These are phyloP conservation scores for Spatula clypeata DNA, from an alignment of 2,797 vertebrate genomes.

Conservation along the genomic window DNA sequence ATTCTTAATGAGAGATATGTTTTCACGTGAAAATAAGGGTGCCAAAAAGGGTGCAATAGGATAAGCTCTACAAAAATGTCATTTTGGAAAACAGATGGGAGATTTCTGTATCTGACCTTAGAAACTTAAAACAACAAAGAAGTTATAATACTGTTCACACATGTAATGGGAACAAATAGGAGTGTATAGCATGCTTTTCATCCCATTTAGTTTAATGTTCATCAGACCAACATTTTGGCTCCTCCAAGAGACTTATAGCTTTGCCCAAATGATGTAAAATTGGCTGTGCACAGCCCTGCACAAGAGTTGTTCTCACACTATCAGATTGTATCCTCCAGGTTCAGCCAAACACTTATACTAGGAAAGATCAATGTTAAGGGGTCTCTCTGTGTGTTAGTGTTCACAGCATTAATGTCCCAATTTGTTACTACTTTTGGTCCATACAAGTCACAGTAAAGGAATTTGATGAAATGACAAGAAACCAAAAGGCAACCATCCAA, in stretches of 20 bases:
- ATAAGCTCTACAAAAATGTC: neutral
- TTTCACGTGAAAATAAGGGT: neutral
- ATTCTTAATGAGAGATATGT: neutral
- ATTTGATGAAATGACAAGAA: neutral
- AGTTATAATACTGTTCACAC: neutral
- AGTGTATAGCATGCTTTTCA: neutral
- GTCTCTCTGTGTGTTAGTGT: neutral
- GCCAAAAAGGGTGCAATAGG: neutral
- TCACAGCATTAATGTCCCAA: neutral
- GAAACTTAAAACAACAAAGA: neutral
- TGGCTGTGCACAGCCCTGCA: neutral
- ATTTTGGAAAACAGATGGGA: neutral
- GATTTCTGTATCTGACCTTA: neutral
- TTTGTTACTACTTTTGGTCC: neutral
- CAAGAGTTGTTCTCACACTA: neutral
- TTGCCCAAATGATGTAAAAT: neutral
- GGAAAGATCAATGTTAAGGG: neutral
- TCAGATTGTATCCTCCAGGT: fast-evolving
- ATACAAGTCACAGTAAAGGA: neutral
- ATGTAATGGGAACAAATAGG: neutral
- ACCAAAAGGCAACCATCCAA: neutral
- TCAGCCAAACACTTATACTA: neutral
- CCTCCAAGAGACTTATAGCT: fast-evolving
- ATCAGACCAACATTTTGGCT: neutral
- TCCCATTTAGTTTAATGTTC: neutral